A percentile compares a stretch with the other conserved stretches of the same genome.
Evolutionary conservation across 1,140 invertebrate species (phyloP).

Genomic region (Brachionus rotundiformis): DNA sequence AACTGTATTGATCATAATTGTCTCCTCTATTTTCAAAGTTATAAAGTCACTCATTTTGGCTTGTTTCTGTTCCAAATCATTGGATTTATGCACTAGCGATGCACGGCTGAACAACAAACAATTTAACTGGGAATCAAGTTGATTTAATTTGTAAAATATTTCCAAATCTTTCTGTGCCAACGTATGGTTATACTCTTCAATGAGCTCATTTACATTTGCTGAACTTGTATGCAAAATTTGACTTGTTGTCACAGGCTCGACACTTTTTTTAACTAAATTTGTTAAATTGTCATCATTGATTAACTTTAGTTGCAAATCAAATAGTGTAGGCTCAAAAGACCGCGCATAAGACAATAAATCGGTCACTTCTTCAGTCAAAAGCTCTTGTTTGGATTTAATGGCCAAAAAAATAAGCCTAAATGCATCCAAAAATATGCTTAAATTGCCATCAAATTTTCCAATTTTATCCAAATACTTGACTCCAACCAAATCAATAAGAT

Average conservation of each 20-base stretch:
- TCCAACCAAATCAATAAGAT: not conserved
- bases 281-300: not conserved
- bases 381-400: not conserved
- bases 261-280: not conserved
- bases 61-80: constrained; percentile 20
- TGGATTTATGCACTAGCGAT: not conserved
- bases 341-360: not conserved
- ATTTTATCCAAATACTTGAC: not conserved
- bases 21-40: constrained; percentile 2
- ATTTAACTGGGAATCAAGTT: not conserved
- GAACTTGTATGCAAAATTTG: not conserved
- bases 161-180: not conserved
- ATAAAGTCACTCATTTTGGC: constrained; percentile 37
- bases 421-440: not conserved
- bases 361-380: not conserved
- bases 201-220: not conserved
- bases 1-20: not conserved
- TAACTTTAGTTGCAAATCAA: not conserved
- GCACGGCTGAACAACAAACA: constrained; percentile 33
- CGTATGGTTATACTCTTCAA: not conserved
- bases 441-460: not conserved
- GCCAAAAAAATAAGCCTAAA: constrained; percentile 5
- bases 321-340: not conserved
- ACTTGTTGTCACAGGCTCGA: not conserved
- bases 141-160: not conserved